Conservation (phyloP, 2,797 vertebrate species). For the Australoheros facetus region DNA sequence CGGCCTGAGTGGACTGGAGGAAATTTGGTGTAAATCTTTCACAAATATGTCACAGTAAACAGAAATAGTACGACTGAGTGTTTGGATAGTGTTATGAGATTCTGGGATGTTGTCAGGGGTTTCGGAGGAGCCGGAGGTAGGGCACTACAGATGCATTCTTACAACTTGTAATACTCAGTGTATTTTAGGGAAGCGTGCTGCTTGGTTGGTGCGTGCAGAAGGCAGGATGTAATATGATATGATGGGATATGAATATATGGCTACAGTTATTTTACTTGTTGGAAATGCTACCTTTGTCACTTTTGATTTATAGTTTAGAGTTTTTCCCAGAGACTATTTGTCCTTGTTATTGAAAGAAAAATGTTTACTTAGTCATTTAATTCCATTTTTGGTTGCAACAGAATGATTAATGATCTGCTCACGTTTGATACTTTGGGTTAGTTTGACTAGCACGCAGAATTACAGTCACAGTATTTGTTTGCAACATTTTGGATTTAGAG, state of each 20-base stretch:
- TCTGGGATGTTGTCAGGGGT: not conserved
- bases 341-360: slow-evolving; percentile 42
- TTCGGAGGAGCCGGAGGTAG: not conserved
- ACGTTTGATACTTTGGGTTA: slow-evolving; percentile 25
- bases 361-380: slow-evolving; percentile 24
- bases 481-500: slow-evolving; percentile 30
- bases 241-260: not conserved
- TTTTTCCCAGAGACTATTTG: not conserved
- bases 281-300: slow-evolving; percentile 3
- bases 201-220: not conserved
- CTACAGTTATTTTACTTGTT: not conserved
- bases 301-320: not conserved
- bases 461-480: slow-evolving; percentile 24
- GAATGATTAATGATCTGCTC: slow-evolving; percentile 46
- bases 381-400: not conserved
- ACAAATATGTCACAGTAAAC: slow-evolving; percentile 7
- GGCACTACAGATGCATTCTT: not conserved
- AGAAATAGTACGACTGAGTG: slow-evolving; percentile 2
- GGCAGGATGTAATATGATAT: not conserved
- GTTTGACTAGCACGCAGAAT: slow-evolving; percentile 1
- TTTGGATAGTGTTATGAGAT: not conserved
- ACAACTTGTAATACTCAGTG: not conserved
- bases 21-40: not conserved
- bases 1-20: not conserved
- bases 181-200: not conserved